Conservation (phyloP, 2,888 invertebrate species). For the Parnassius mnemosyne region DNA sequence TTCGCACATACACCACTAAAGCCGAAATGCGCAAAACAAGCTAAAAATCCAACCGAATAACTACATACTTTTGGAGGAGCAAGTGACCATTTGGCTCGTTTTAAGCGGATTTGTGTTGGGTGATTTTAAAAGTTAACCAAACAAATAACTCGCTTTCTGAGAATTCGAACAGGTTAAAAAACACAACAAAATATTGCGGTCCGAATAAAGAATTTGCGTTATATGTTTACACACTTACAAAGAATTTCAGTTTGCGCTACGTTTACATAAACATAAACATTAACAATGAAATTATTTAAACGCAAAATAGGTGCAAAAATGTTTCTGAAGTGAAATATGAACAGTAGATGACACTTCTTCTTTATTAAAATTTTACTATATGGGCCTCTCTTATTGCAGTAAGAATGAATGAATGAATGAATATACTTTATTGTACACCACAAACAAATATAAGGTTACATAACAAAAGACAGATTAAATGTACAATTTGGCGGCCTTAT, state of each 20-base stretch:
- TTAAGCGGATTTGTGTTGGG: slow-evolving; percentile 11
- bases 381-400: too few species aligned
- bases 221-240: slow-evolving; percentile 15
- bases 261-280: not conserved
- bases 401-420: too few species aligned
- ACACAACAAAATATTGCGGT: slow-evolving; percentile 14
- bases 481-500: too few species aligned
- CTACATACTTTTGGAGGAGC: slow-evolving; percentile 21
- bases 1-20: slow-evolving; percentile 47
- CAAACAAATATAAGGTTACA: too few species aligned
- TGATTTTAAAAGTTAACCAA: slow-evolving; percentile 21
- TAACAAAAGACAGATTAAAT: too few species aligned
- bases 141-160: slow-evolving; percentile 22
- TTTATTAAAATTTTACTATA: too few species aligned
- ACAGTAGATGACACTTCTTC: too few species aligned
- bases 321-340: too few species aligned
- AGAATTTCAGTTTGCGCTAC: slow-evolving; percentile 1
- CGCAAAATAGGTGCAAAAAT: too few species aligned
- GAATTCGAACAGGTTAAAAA: slow-evolving; percentile 20
- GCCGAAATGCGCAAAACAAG: slow-evolving; percentile 35
- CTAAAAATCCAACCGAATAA: slow-evolving; percentile 27
- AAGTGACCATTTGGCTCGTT: slow-evolving; percentile 19
- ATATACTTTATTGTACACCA: too few species aligned
- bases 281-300: too few species aligned
- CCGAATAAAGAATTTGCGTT: slow-evolving; percentile 16